Evolutionary conservation across 2,888 invertebrate species (phyloP).

Genomic region (Choreutis nemorana): DNA sequence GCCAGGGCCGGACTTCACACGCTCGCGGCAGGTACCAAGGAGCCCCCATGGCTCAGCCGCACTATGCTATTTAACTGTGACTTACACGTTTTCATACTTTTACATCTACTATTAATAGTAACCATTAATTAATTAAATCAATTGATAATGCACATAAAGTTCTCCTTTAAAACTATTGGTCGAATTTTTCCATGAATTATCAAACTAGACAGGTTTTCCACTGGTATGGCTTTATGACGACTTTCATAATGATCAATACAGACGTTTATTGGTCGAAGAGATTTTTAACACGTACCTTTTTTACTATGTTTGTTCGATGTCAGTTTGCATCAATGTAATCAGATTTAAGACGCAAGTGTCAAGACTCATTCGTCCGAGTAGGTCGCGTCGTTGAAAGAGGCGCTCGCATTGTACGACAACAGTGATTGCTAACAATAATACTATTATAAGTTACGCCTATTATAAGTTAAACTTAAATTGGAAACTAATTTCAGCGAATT

Average conservation of each 20-base stretch:
- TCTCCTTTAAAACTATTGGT: too few species aligned
- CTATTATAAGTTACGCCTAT: conserved; percentile 32
- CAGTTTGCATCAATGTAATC: conserved; percentile 25
- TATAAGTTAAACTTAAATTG: conserved; percentile 18
- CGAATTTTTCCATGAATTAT: too few species aligned
- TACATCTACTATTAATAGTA: background rate
- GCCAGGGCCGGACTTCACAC: conserved; percentile 62
- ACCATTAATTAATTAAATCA: too few species aligned
- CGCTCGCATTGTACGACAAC: conserved; percentile 29
- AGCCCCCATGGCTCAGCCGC: conserved; percentile 4
- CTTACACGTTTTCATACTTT: background rate
- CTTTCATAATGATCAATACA: conserved; percentile 7
- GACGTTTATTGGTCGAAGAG: conserved; percentile 3
- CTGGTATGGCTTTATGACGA: conserved; percentile 9
- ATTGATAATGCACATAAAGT: too few species aligned
- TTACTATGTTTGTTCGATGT: conserved; percentile 22
- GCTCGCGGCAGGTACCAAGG: conserved; percentile 36
- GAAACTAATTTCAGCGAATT: conserved; percentile 17
- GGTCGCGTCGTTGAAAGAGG: conserved; percentile 29
- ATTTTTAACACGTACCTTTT: conserved; percentile 14
- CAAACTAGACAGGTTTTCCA: too few species aligned
- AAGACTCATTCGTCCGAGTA: conserved; percentile 30
- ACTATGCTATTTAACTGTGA: background rate
- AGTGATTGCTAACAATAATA: conserved; percentile 50
- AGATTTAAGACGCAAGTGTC: conserved; percentile 38